Base-by-base conservation (phyloP, 2,888 invertebrate genomes). In the Agriotes lineatus region DNA sequence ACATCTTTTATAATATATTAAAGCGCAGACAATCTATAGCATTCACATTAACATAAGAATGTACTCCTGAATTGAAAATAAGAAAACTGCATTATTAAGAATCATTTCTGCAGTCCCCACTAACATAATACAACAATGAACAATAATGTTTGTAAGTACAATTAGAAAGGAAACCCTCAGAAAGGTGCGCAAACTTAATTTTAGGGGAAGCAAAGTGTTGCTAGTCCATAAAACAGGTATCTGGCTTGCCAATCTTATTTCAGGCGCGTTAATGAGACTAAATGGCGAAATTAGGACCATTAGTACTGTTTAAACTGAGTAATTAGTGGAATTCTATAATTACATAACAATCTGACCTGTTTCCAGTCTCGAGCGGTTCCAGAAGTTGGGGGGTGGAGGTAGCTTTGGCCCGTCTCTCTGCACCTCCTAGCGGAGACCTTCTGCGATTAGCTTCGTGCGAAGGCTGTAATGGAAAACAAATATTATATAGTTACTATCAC, bases 371-470 rank as follows among this genome's bases (percentile, higher is more conserved):
- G 56, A 77, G 75, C 18, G 77, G 77, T 69, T 84, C 84, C 67
- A 83, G 71, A 67, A 85, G 78, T 74, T 84, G 83, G 50, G 85
- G 84, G 33, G 84, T 84, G 30, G 84, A 84, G 50, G 82, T 78
- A 22, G 81, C 79, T 70, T 81, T 81, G 42, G 82, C 79, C 64
- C 80, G 76, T 61, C 81, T 73, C 37, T 74, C 74, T n/a, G 75
- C 77, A 69, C 75, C 77, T 52, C 78, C 79, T 64, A 82, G 56
- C 56, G 83, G 82, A 52, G 83, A 83, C 48, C 82, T 77, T 20
- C 80, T 78, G 18, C 82, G 80, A 65, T 78, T 79, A 42, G 78
- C 77, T 70, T 84, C 84, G 70, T 84, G 84, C 50, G 82, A 72
- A 22, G 84, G 84, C 84, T 84, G 80, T 37, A 79, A n/a, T n/a